Conservation (phyloP, 2,113 vertebrate species). For the Chaetorhynchus papuensis region DNA sequence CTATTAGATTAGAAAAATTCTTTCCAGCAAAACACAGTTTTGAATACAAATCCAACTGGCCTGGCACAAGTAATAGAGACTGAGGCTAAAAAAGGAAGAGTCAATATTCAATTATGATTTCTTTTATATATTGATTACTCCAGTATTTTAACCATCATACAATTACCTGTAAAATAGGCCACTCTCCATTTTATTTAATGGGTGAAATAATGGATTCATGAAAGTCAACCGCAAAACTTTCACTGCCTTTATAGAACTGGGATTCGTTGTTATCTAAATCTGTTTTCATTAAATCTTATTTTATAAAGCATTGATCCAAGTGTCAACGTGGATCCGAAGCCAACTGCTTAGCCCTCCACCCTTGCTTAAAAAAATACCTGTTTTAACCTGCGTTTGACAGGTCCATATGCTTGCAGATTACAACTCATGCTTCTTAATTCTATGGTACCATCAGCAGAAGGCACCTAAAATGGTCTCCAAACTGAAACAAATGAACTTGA, state of each 20-base stretch:
- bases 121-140: neutral
- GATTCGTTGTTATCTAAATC: neutral
- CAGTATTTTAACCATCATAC: neutral
- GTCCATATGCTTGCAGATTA: neutral
- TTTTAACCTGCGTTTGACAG: neutral
- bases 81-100: neutral
- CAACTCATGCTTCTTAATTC: neutral
- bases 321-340: neutral
- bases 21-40: slow-evolving; percentile 15
- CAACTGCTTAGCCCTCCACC: neutral
- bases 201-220: neutral
- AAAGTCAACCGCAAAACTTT: neutral
- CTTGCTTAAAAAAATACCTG: neutral
- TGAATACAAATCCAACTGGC: neutral
- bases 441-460: neutral
- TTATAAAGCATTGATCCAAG: neutral
- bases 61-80: neutral
- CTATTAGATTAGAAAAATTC: slow-evolving; percentile 29
- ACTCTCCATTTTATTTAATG: neutral
- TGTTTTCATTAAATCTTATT: neutral
- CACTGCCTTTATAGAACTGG: neutral
- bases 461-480: neutral
- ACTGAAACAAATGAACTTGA: neutral
- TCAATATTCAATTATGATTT: slow-evolving; percentile 29
- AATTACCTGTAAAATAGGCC: neutral